These are phyloP conservation scores for Mugil cephalus DNA, from an alignment of 2,113 vertebrate genomes.

Conservation along the genomic window DNA sequence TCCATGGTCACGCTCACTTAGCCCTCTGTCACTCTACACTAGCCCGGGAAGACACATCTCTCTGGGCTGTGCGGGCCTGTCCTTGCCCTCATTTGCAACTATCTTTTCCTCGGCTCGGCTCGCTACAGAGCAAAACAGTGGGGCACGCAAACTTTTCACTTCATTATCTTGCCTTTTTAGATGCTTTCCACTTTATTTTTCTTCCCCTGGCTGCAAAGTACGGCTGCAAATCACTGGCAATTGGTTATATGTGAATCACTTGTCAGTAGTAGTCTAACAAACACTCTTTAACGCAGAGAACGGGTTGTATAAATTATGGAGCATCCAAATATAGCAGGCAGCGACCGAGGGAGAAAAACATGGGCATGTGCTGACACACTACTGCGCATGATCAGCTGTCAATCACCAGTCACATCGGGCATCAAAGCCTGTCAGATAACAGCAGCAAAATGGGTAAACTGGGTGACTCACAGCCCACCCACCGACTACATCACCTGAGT, in stretches of 20 bases:
- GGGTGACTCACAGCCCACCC: conserved; percentile 71
- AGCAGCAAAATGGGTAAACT: conserved; percentile 53
- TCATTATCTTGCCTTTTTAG: conserved; percentile 65
- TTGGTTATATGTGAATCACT: conserved; percentile 66
- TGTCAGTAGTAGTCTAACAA: conserved; percentile 59
- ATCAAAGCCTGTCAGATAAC: conserved; percentile 64
- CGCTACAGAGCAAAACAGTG: conserved; percentile 55
- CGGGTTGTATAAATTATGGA: conserved; percentile 24
- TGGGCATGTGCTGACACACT: conserved; percentile 26
- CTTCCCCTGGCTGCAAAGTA: conserved; percentile 22
- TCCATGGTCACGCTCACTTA: conserved; percentile 78
- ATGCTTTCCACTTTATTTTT: neutral
- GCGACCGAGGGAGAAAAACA: conserved; percentile 1
- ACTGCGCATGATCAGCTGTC: conserved; percentile 64
- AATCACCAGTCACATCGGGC: conserved; percentile 68
- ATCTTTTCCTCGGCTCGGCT: conserved; percentile 31
- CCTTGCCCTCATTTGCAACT: conserved; percentile 72
- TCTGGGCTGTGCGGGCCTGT: conserved; percentile 46
- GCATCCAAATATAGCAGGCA: conserved; percentile 47
- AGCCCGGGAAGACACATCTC: conserved; percentile 55
- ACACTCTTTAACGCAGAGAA: conserved; percentile 23
- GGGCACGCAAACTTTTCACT: conserved; percentile 69
- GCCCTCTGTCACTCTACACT: conserved; percentile 70
- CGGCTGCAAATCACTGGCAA: conserved; percentile 67
- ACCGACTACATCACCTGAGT: conserved; percentile 59